These are phyloP conservation scores for Istiophorus platypterus DNA, from an alignment of 2,113 vertebrate genomes.

Conservation along the genomic window DNA sequence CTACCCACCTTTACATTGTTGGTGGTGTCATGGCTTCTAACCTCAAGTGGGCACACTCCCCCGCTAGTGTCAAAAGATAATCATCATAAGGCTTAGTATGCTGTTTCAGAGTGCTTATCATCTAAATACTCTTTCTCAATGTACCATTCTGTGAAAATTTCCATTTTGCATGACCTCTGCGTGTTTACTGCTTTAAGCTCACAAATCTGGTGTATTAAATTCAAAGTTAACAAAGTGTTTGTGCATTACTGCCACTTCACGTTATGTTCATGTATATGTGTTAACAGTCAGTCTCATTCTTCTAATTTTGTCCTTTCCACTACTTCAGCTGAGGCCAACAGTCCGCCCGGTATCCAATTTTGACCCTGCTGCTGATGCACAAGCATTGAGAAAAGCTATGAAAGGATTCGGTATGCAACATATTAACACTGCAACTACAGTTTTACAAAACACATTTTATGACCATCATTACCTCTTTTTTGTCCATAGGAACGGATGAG, in stretches of 20 bases:
- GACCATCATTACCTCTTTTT: not conserved
- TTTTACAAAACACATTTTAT: not conserved
- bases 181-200: constrained; percentile 18
- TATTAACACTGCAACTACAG: not conserved
- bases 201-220: constrained; percentile 13
- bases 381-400: constrained; percentile 96
- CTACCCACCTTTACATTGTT: constrained; percentile 55
- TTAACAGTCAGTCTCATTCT: not conserved
- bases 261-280: not conserved
- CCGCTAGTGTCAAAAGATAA: constrained; percentile 45
- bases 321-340: constrained; percentile 88
- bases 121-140: constrained; percentile 1
- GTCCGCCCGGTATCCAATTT: constrained; percentile 80
- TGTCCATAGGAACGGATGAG: constrained; percentile 91
- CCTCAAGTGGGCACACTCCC: constrained; percentile 36
- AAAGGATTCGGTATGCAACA: constrained; percentile 91
- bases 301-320: constrained; percentile 9
- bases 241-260: not conserved
- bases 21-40: constrained; percentile 48
- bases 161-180: constrained; percentile 44
- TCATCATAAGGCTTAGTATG: constrained; percentile 25
- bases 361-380: constrained; percentile 89
- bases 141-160: not conserved
- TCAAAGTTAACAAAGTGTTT: not conserved
- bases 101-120: constrained; percentile 13